phyloP scores from a whole-genome alignment of 1,140 invertebrate species.

The Wasmannia auropunctata region DNA sequence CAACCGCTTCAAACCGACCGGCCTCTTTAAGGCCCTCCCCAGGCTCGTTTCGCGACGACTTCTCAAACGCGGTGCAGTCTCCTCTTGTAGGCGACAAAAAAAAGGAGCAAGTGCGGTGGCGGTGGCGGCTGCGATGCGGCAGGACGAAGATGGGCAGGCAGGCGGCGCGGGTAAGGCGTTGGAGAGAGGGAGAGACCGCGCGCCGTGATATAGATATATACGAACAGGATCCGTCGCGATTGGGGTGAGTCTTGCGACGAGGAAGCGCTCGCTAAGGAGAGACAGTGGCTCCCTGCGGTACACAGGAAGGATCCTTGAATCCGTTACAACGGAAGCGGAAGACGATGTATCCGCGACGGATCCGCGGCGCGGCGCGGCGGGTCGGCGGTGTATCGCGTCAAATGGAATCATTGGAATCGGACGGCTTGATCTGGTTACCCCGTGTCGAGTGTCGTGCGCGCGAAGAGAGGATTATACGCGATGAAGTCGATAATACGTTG shows the following conservation, averaged over 20 bases:
- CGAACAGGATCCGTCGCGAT: slow-evolving; percentile 45
- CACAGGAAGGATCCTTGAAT: slow-evolving; percentile 49
- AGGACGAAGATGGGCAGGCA: background rate
- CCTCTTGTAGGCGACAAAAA: slow-evolving; percentile 44
- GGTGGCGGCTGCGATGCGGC: background rate
- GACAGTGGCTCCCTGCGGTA: slow-evolving; percentile 28
- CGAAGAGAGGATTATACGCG: slow-evolving; percentile 61
- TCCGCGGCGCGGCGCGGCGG: too few species aligned
- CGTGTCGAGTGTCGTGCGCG: slow-evolving; percentile 11
- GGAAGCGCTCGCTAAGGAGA: background rate
- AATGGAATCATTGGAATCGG: slow-evolving; percentile 19
- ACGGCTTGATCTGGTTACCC: slow-evolving; percentile 62
- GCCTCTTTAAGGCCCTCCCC: slow-evolving; percentile 64
- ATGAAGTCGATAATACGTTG: slow-evolving; percentile 52
- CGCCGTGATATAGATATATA: slow-evolving; percentile 34
- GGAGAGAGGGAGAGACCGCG: slow-evolving; percentile 2
- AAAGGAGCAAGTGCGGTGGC: slow-evolving; percentile 15
- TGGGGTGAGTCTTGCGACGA: slow-evolving; percentile 25
- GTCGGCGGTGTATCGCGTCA: slow-evolving; percentile 60
- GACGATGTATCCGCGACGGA: slow-evolving; percentile 48
- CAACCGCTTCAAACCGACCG: slow-evolving; percentile 62
- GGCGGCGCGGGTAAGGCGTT: background rate
- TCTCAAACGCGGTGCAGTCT: slow-evolving; percentile 41
- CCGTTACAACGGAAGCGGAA: slow-evolving; percentile 42
- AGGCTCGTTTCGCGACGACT: slow-evolving; percentile 55